Evolutionary conservation across 2,113 vertebrate species (phyloP), one percentile per base, ranked within the genome.

Genomic region (Coptodon rendalli): DNA sequence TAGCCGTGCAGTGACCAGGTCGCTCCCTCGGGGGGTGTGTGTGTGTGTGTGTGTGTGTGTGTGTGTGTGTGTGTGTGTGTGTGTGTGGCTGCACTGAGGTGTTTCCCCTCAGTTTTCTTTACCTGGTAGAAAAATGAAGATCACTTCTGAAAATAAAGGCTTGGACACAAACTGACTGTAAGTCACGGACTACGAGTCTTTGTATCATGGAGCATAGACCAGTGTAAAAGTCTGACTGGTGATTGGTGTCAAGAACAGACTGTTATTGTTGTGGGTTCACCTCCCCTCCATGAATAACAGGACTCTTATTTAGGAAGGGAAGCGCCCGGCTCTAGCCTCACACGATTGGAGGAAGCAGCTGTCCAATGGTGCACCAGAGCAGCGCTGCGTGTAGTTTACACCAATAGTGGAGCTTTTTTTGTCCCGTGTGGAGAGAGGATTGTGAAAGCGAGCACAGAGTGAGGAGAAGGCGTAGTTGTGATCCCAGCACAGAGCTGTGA

Each of bases 311-410:
- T 91, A 86, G 90, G 78, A 29, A 92, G 89, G 94, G 94, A 90
- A 93, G 91, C 82, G 45, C 82, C 85, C 52, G 82, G 63, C 91
- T 91, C 73, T 45, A 63, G 89, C 82, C 83, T 86, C 86, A 11
- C 73, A 29, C 86, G 91, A 96, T 97, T 97, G 96, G 96, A 90
- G 12, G 94, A 95, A 82, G 84, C 91, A 40, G 85, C 90, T 53
- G 92, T 95, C 96, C 96, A 96, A 97, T 97, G 81, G 93, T 31
- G 86, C 4, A 5, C 79, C 86, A 53, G 90, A 86, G 86, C 87
- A 82, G 89, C 40, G 87, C 94, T 94, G 91, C 54, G 87, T 94
- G 90, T 92, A 95, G 93, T 94, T 96, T 93, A 96, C 94, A 93
- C 94, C 94, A 96, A 93, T 95, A 95, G 94, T 95, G 93, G 91